Conservation (phyloP, 1,140 invertebrate species). For the Aphelenchoides besseyi region DNA sequence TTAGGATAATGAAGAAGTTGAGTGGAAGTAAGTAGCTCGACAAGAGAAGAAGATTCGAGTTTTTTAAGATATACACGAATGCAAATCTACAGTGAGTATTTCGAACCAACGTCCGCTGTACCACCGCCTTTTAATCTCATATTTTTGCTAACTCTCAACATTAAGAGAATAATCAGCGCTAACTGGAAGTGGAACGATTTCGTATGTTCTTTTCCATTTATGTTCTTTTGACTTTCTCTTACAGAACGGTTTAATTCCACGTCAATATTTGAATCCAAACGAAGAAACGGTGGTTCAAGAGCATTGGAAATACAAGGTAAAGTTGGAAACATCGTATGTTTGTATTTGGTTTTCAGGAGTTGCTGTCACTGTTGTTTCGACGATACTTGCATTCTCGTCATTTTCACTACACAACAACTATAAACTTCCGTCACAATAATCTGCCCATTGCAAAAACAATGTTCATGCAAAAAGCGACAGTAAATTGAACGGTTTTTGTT, state of each 20-base stretch:
- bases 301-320: slow-evolving; percentile 20
- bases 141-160: slow-evolving; percentile 2
- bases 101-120: slow-evolving; percentile 22
- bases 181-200: slow-evolving; percentile 19
- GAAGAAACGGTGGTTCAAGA: background rate
- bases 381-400: slow-evolving; percentile 17
- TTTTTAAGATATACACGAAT: slow-evolving; percentile 21
- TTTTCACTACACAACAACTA: slow-evolving; percentile 20
- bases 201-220: slow-evolving; percentile 4
- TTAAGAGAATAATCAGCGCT: background rate
- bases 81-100: slow-evolving; percentile 38
- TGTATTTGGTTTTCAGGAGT: slow-evolving; percentile 11
- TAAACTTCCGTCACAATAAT: background rate
- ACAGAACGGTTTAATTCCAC: background rate
- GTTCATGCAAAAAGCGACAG: background rate
- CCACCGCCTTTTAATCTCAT: slow-evolving; percentile 37
- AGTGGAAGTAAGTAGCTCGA: slow-evolving; percentile 47
- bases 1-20: slow-evolving; percentile 43
- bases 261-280: background rate
- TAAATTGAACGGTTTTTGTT: too few species aligned
- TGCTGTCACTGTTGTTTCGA: slow-evolving; percentile 12
- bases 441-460: background rate
- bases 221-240: background rate
- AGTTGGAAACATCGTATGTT: background rate
- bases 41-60: background rate